Percentiles rank a stretch among this genome's conserved stretches.
Evolutionary conservation across 2,797 vertebrate species (phyloP).

Genomic region (Crocodylus rhombifer): DNA sequence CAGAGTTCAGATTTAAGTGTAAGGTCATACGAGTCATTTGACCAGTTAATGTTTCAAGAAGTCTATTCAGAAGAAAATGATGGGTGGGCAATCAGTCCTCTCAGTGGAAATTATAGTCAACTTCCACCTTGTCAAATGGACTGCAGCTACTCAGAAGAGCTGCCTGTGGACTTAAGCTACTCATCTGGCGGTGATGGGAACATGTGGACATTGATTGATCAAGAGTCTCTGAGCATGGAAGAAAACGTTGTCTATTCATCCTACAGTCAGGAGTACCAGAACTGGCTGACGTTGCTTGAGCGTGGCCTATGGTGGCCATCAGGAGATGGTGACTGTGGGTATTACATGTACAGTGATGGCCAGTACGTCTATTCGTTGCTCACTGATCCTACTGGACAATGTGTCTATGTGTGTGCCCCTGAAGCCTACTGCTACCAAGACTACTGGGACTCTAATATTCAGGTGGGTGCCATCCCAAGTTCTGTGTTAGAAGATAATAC

Average conservation of each 20-base stretch:
- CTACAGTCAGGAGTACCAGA: constrained; percentile 90
- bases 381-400: constrained; percentile 92
- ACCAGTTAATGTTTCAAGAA: constrained; percentile 86
- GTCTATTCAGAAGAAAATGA: constrained; percentile 86
- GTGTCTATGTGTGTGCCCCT: constrained; percentile 91
- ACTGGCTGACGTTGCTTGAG: constrained; percentile 92
- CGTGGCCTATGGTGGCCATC: constrained; percentile 96
- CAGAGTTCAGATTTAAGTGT: constrained; percentile 75
- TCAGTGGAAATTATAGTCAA: constrained; percentile 80
- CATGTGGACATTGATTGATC: constrained; percentile 72
- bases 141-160: constrained; percentile 75
- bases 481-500: constrained; percentile 85
- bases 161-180: constrained; percentile 84
- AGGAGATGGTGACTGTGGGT: constrained; percentile 93
- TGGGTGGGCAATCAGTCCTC: constrained; percentile 82
- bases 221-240: constrained; percentile 80
- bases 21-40: constrained; percentile 71
- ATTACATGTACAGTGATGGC: constrained; percentile 94
- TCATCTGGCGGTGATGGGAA: constrained; percentile 76
- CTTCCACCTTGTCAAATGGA: constrained; percentile 76
- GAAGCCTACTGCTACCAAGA: constrained; percentile 80
- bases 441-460: constrained; percentile 80
- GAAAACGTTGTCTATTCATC: constrained; percentile 83
- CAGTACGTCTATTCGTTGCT: constrained; percentile 94
- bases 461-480: constrained; percentile 78